Evolutionary conservation across 2,113 vertebrate genomes (phyloP), one percentile per base, ranked within the genome.

Genomic region (Stegastes partitus): DNA sequence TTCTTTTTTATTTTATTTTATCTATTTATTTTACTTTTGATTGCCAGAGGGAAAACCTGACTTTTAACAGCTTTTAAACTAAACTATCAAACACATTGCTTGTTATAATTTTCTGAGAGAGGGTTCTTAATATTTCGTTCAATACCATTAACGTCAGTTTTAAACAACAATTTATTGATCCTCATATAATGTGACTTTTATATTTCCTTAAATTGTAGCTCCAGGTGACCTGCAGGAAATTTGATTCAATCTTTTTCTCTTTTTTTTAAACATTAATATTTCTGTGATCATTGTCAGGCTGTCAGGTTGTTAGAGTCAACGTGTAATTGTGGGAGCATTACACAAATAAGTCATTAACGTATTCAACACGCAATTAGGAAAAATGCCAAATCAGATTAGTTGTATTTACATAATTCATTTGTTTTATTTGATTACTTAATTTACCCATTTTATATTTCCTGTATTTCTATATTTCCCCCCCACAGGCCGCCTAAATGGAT

Each of bases 351-450:
- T 62, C 77, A 65, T 71, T 58, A 81, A 83, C 87, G 23, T 66
- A 77, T 86, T 87, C 39, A 79, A 68, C 6, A 31, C 11, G 39
- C 66, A 71, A 64, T 89, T 87, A 89, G 64, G 70, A 50, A 64
- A 65, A 69, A 61, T 68, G 64, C 70, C 64, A 65, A 77, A 92
- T 91, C 68, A 85, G 79, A 83, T 86, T 78, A 86, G 50, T 54
- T 58, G 23, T 51, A 88, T 92, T 90, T 85, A 75, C 91, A 91
- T 91, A 86, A 86, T 84, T 81, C 21, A 79, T 86, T 90, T 74
- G n/a, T 82, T 79, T 77, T 71, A 74, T 79, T 71, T 59, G 22
- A 83, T 77, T 61, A 61, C 15, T 55, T 82, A 0, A 59, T 79
- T 68, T 14, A 18, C 8, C 2, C 58, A 6, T 67, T 81, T 59